Percentiles rank a stretch among this genome's conserved stretches.
Conservation (phyloP, 2,113 vertebrate species). For the Anser brachyrhynchus region DNA sequence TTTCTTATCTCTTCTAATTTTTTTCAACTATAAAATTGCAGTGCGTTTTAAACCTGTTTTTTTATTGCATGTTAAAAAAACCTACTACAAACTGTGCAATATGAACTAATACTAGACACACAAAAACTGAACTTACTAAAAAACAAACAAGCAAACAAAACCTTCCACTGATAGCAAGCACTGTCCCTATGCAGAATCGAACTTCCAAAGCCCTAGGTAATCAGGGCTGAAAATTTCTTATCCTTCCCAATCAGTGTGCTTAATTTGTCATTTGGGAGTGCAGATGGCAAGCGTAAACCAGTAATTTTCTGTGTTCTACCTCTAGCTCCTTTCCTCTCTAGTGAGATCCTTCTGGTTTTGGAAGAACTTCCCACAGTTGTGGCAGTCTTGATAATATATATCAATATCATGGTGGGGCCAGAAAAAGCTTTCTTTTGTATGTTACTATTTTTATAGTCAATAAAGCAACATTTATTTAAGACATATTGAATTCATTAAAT, state of each 20-base stretch:
- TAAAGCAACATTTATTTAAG: neutral
- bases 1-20: neutral
- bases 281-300: neutral
- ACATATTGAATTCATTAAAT: neutral
- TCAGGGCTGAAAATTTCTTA: neutral
- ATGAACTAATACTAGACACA: neutral
- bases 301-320: neutral
- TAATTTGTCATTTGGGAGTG: neutral
- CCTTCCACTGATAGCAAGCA: neutral
- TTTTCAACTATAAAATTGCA: neutral
- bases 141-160: neutral
- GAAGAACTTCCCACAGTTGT: neutral
- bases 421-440: neutral
- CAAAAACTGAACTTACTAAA: neutral
- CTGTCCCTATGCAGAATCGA: neutral
- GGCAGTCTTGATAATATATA: neutral
- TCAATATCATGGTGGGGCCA: neutral
- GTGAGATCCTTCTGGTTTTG: neutral
- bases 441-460: neutral
- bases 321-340: neutral
- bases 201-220: neutral
- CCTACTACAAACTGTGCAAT: fast-evolving
- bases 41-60: neutral
- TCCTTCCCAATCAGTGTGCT: neutral
- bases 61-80: neutral